A percentile compares a stretch with the other conserved stretches of the same genome.
These are phyloP conservation scores for Platysternon megacephalum DNA, from an alignment of 2,113 vertebrate species.

Conservation along the genomic window DNA sequence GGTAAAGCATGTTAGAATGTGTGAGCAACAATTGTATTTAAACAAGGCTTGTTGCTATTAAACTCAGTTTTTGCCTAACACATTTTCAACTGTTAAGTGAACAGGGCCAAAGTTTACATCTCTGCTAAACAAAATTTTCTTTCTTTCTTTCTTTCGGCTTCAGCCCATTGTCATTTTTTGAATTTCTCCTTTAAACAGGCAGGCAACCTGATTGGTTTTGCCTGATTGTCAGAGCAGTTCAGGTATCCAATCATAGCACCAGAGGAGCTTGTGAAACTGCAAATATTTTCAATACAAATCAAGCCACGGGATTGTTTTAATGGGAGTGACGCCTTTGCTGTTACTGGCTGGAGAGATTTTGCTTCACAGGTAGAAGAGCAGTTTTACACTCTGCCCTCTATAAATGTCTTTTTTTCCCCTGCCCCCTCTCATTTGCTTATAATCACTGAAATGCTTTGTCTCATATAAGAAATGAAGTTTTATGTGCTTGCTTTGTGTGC, in stretches of 20 bases:
- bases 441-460: conserved; percentile 44
- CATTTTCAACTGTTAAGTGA: neutral
- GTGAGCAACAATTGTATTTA: neutral
- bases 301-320: neutral
- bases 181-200: neutral
- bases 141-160: too few species aligned
- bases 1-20: neutral
- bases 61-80: neutral
- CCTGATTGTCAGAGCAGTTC: neutral
- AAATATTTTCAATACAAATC: neutral
- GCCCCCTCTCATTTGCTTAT: conserved; percentile 45
- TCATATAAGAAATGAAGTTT: conserved; percentile 33
- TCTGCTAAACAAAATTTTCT: neutral
- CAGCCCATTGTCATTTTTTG: neutral
- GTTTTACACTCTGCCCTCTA: neutral
- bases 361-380: neutral
- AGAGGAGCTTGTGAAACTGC: neutral
- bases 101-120: neutral
- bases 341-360: neutral
- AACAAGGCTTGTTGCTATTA: neutral
- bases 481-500: neutral
- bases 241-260: neutral
- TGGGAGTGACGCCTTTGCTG: neutral
- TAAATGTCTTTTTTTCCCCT: neutral
- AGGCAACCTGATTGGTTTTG: neutral